Conservation (phyloP, 2,797 vertebrate species). For the Basileuterus tristriatus region DNA sequence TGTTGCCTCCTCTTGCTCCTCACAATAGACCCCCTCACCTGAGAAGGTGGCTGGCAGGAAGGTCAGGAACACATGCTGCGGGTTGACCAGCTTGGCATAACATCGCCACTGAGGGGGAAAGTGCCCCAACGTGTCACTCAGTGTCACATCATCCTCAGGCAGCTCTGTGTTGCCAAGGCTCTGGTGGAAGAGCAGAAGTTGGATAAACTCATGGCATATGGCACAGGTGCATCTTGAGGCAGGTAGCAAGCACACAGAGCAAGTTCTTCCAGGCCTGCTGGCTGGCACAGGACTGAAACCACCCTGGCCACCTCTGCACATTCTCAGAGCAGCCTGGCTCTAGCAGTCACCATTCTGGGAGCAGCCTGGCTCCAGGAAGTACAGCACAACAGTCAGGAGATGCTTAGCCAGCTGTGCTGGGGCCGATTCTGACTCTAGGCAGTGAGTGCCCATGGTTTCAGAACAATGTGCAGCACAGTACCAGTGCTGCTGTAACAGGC, state of each 20-base stretch:
- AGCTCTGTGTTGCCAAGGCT: slow-evolving; percentile 83
- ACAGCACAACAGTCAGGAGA: not conserved
- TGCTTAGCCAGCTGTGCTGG: not conserved
- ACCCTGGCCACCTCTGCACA: not conserved
- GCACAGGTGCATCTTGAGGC: not conserved
- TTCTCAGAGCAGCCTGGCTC: not conserved
- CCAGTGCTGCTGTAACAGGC: not conserved
- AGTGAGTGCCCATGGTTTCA: not conserved
- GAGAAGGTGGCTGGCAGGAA: slow-evolving; percentile 89
- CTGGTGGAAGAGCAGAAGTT: slow-evolving; percentile 71
- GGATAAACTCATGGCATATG: not conserved
- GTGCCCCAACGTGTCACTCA: slow-evolving; percentile 36
- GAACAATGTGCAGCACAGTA: not conserved
- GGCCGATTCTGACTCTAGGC: not conserved
- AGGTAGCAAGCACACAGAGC: not conserved
- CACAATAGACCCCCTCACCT: slow-evolving; percentile 71
- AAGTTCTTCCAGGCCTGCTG: not conserved
- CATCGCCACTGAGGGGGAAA: slow-evolving; percentile 88
- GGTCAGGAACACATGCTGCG: slow-evolving; percentile 91
- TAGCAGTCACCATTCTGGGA: not conserved
- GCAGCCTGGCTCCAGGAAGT: not conserved
- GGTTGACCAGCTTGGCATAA: slow-evolving; percentile 87
- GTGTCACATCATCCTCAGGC: slow-evolving; percentile 77
- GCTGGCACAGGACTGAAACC: not conserved
- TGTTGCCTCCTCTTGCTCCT: not conserved